Conservation (phyloP, 2,888 invertebrate species). For the Salticus scenicus region DNA sequence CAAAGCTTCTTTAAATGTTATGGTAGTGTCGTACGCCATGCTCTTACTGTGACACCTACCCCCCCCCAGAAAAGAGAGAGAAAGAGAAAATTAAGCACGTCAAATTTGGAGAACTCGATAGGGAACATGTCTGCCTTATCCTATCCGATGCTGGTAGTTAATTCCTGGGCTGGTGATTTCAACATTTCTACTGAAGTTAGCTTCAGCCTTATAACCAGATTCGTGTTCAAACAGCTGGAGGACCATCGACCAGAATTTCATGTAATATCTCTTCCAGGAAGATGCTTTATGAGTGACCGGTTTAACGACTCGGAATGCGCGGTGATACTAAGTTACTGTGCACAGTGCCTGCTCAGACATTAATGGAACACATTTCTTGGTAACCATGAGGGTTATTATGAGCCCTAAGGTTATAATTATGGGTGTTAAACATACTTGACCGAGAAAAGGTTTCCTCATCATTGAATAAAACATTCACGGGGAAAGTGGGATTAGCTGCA, state of each 20-base stretch:
- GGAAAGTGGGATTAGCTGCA: too few relatives aligned
- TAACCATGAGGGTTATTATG: not conserved
- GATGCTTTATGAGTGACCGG: not conserved
- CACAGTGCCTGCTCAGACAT: conserved; percentile 7
- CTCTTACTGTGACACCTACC: not conserved
- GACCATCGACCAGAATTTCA: not conserved
- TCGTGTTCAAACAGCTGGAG: conserved; percentile 11
- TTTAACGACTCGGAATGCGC: not conserved
- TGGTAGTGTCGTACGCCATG: not conserved
- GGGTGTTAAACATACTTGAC: not conserved
- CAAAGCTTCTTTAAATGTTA: not conserved
- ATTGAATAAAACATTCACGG: too few relatives aligned
- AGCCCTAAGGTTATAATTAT: not conserved
- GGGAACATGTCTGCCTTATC: not conserved
- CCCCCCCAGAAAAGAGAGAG: too few relatives aligned
- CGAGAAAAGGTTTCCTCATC: not conserved
- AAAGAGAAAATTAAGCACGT: not conserved
- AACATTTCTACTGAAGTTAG: not conserved
- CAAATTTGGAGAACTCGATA: not conserved
- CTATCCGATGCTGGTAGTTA: not conserved
- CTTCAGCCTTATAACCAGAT: not conserved
- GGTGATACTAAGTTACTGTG: not conserved
- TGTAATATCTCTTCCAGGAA: not conserved
- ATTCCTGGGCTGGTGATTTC: not conserved
- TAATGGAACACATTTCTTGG: conserved; percentile 20